Base-by-base conservation (phyloP, 1,140 invertebrate species). In the Mercenaria mercenaria region DNA sequence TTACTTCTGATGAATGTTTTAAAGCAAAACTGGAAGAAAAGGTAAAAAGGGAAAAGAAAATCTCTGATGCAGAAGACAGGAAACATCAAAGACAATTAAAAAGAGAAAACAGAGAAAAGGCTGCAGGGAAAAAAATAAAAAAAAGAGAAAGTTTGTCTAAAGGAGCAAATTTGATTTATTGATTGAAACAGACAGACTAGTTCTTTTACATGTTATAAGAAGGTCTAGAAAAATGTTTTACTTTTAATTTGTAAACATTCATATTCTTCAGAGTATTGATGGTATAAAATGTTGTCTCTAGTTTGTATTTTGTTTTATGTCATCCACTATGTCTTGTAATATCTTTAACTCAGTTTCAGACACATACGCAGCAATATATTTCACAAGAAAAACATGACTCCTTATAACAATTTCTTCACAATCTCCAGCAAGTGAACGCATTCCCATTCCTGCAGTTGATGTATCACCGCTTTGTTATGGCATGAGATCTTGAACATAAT, bases 291-390 rank as follows among this genome's bases (percentile, higher is more conserved):
- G 8, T 72, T 4, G 34, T 6, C n/a, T 72, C 39, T 39, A 72
- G 39, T 72, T 72, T 37, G 67, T 72, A 39, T 72, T 72, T n/a
- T 10, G 3, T 72, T 72, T 72, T 72, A 72, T 72, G 2, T 72
- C 67, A 39, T 72, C 67, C 18, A 72, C 67, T 39, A 72, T 39
- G 2, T 72, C 15, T 39, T 72, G 34, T 20, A 72, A 8, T 72
- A 1, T 72, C 2, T 29, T 39, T 34, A 39, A 23, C 67, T 72
- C 67, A n/a, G 67, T 39, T 4, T 72, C 34, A 72, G 34, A 72
- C 34, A 72, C 34, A 72, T 72, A 39, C 18, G 37, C 67, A 10
- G 37, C 67, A 72, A 72, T 72, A 39, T 37, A 4, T 39, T 15
- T 72, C 34, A 72, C 67, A 39, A 72, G 34, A 39, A 72, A 72